phyloP scores from a whole-genome alignment of 2,797 vertebrate species.

The Myotis planiceps region DNA sequence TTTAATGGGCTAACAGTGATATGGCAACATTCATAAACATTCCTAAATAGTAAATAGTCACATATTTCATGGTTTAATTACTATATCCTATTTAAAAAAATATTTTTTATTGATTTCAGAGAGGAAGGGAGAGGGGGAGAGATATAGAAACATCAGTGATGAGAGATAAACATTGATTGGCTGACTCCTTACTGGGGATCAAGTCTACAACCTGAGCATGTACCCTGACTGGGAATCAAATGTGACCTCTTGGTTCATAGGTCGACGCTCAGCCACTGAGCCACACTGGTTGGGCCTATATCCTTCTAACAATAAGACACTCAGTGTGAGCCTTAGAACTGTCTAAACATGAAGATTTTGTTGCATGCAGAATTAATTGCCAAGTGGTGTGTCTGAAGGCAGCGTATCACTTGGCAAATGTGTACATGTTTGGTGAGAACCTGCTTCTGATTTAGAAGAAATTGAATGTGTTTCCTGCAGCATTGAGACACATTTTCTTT shows the following conservation, averaged over 20 bases:
- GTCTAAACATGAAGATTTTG: slow-evolving; percentile 89
- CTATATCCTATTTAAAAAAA: background rate
- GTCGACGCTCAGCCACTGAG: no score
- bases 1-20: slow-evolving; percentile 69
- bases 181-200: no score
- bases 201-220: no score
- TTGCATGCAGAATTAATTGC: slow-evolving; percentile 92
- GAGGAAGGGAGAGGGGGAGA: no score
- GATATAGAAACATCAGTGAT: no score
- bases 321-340: slow-evolving; percentile 88
- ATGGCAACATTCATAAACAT: slow-evolving; percentile 75
- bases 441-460: slow-evolving; percentile 88
- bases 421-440: slow-evolving; percentile 90
- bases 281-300: slow-evolving; percentile 31
- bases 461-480: slow-evolving; percentile 87
- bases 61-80: slow-evolving; percentile 83
- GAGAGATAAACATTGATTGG: no score
- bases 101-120: no score
- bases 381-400: slow-evolving; percentile 91
- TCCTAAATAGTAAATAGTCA: slow-evolving; percentile 84
- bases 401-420: slow-evolving; percentile 92
- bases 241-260: no score
- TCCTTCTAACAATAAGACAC: slow-evolving; percentile 90
- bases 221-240: no score
- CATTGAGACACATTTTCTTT: slow-evolving; percentile 85